Evolutionary conservation across 2,888 invertebrate species (phyloP).

Genomic region (Glyphotaelius pellucidus): DNA sequence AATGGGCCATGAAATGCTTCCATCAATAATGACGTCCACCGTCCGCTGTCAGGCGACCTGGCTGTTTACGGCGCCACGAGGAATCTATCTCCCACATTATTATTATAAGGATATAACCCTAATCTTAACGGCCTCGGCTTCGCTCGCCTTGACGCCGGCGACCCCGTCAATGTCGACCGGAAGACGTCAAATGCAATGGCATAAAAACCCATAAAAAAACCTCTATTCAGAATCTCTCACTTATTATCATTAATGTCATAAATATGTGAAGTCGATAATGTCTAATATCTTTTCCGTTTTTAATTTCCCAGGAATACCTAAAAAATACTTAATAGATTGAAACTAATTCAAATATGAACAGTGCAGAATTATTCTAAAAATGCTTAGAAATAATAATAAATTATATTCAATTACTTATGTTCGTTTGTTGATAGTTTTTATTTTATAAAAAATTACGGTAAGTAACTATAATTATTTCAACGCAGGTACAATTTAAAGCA

Average conservation of each 20-base stretch:
- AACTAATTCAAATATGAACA: background rate
- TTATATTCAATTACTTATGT: no score
- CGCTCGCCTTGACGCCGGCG: slow-evolving; percentile 33
- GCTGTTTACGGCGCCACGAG: slow-evolving; percentile 53
- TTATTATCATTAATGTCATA: background rate
- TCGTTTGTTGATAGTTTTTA: no score
- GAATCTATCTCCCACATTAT: slow-evolving; percentile 53
- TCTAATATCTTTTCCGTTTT: background rate
- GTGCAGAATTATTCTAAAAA: background rate
- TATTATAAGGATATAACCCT: slow-evolving; percentile 56
- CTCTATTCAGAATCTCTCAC: background rate
- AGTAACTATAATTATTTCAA: no score
- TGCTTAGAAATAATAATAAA: background rate
- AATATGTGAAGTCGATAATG: background rate
- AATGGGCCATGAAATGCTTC: slow-evolving; percentile 77
- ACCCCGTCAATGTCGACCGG: slow-evolving; percentile 41
- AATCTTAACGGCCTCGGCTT: slow-evolving; percentile 55
- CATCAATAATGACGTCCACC: slow-evolving; percentile 73
- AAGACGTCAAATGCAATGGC: slow-evolving; percentile 9
- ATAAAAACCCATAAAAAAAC: background rate
- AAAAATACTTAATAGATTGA: no score
- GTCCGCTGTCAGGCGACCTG: slow-evolving; percentile 47
- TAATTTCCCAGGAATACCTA: background rate
- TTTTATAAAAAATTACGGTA: no score
- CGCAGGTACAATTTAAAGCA: no score